A percentile compares a stretch with the other conserved stretches of the same genome.
phyloP scores from a whole-genome alignment of 35 echinoderm and acorn worm species.

The Holothuria glaberrima region DNA sequence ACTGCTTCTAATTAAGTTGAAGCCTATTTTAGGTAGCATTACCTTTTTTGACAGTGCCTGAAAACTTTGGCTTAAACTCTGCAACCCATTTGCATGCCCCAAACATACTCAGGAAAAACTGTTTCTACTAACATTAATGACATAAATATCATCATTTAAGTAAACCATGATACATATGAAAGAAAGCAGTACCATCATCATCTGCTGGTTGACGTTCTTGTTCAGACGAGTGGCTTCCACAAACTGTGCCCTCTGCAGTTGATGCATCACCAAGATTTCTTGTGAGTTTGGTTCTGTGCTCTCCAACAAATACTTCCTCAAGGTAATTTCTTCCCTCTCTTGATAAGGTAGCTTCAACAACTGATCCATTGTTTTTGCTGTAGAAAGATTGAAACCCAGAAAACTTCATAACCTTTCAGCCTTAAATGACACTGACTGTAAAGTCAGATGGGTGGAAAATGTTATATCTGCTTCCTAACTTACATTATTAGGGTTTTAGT shows the following conservation, averaged over 20 bases:
- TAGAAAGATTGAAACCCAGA: background rate
- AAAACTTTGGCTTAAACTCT: no score
- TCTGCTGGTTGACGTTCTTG: constrained; percentile 83
- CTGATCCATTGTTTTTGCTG: constrained; percentile 91
- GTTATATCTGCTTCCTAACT: no score
- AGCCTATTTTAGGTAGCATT: no score
- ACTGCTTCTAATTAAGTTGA: no score
- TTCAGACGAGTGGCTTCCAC: constrained; percentile 91
- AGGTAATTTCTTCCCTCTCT: constrained; percentile 77
- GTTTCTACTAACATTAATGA: no score
- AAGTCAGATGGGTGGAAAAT: no score
- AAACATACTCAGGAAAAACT: no score
- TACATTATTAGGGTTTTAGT: no score
- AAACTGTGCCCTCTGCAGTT: constrained; percentile 87
- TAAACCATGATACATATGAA: background rate
- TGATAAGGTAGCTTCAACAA: constrained; percentile 84
- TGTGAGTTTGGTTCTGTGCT: constrained; percentile 92
- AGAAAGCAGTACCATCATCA: constrained; percentile 72
- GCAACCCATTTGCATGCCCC: no score
- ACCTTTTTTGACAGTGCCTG: no score
- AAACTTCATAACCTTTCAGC: no score
- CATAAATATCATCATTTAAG: background rate
- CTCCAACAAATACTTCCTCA: constrained; percentile 79
- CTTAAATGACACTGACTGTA: no score
- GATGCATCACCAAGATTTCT: constrained; percentile 94